phyloP scores from a whole-genome alignment of 64 coral and sea anemone genomes.

The Actinia equina region DNA sequence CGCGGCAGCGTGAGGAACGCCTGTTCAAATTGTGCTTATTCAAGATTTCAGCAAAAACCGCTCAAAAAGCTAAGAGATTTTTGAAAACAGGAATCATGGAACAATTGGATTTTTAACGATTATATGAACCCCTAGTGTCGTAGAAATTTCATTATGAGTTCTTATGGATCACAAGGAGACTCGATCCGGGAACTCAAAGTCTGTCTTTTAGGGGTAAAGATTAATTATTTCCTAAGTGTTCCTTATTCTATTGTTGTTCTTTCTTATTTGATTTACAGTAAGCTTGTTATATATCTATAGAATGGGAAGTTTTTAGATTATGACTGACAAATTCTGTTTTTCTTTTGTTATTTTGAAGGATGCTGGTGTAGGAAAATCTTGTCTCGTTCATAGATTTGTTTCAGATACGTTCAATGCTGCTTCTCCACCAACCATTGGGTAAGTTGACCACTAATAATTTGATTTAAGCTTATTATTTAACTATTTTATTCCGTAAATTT shows the following conservation, averaged over 20 bases:
- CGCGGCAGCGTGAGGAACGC: neutral
- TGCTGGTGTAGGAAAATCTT: slow-evolving; percentile 96
- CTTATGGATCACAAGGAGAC: slow-evolving; percentile 31
- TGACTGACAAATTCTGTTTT: neutral
- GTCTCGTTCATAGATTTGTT: slow-evolving; percentile 91
- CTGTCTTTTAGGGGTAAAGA: slow-evolving; percentile 87
- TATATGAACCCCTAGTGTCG: neutral
- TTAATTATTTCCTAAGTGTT: neutral
- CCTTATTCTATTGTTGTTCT: too few species aligned
- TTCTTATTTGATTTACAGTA: too few species aligned
- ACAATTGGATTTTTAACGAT: neutral
- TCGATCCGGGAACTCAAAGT: slow-evolving; percentile 94
- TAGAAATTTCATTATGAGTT: neutral
- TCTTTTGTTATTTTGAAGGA: slow-evolving; percentile 52
- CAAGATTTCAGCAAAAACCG: neutral
- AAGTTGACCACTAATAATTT: slow-evolving; percentile 1
- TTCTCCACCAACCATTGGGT: slow-evolving; percentile 96
- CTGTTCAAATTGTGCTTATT: neutral
- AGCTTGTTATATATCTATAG: too few species aligned
- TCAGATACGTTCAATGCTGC: slow-evolving; percentile 85
- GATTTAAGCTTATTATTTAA: neutral
- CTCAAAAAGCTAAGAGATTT: neutral
- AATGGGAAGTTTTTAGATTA: neutral
- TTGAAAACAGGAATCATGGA: neutral
- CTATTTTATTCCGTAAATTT: neutral